phyloP scores from a whole-genome alignment of 1,140 invertebrate genomes.

The Penaeus vannamei region DNA sequence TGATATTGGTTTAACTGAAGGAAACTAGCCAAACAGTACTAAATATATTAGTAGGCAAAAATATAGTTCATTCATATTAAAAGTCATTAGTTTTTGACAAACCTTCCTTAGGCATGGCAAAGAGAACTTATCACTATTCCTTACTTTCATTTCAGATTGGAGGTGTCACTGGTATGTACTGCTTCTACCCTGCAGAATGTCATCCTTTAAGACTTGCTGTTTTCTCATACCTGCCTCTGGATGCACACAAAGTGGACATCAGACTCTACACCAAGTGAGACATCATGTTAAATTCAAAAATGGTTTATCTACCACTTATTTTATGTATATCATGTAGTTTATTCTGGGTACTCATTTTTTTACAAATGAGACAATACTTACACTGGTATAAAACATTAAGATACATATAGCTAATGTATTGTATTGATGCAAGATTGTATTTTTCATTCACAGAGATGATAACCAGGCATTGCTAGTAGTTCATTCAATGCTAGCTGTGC shows the following conservation, averaged over 20 bases:
- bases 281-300: not conserved
- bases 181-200: conserved; percentile 29
- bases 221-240: not conserved
- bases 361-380: no score
- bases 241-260: conserved; percentile 43
- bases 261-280: conserved; percentile 47
- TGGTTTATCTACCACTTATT: not conserved
- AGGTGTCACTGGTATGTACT: conserved; percentile 51
- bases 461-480: conserved; percentile 44
- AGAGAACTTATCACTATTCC: not conserved
- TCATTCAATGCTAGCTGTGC: conserved; percentile 41
- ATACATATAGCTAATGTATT: not conserved
- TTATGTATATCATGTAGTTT: not conserved
- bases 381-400: not conserved
- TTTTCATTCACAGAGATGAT: conserved; percentile 34
- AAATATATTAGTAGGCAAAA: no score
- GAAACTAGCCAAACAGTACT: no score
- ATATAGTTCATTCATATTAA: no score
- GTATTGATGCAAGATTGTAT: not conserved
- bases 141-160: conserved; percentile 22
- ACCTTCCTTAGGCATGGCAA: not conserved
- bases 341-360: not conserved
- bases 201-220: conserved; percentile 42
- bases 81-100: not conserved
- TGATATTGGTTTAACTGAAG: no score